These are phyloP conservation scores for Lates japonicus DNA, from an alignment of 2,797 vertebrate species.

Conservation along the genomic window DNA sequence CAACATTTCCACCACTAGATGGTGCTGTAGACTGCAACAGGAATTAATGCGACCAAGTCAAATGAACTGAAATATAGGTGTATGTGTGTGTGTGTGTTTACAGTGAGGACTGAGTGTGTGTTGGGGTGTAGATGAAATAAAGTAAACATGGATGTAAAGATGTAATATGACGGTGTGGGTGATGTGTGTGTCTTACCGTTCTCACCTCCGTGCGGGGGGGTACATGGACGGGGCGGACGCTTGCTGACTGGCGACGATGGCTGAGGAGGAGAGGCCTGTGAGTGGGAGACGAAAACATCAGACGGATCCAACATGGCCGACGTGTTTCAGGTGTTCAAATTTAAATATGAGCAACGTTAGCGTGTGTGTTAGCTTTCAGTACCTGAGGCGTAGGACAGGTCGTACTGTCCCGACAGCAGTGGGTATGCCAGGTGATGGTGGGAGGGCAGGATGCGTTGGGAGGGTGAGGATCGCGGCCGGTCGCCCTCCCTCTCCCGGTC, in stretches of 20 bases:
- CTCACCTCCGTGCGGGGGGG: slow-evolving; percentile 97
- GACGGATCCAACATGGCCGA: slow-evolving; percentile 6
- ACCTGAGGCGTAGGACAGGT: slow-evolving; percentile 95
- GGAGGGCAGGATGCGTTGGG: slow-evolving; percentile 93
- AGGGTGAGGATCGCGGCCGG: slow-evolving; percentile 92
- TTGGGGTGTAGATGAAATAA: background rate
- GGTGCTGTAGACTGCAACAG: background rate
- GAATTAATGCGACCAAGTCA: background rate
- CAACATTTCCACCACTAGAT: background rate
- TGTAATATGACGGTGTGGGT: too few species aligned
- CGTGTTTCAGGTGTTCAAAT: background rate
- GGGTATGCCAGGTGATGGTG: slow-evolving; percentile 97
- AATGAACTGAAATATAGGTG: background rate
- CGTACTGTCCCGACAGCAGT: slow-evolving; percentile 94
- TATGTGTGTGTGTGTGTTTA: background rate
- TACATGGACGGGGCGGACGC: slow-evolving; percentile 94
- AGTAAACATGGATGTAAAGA: background rate
- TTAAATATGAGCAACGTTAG: too few species aligned
- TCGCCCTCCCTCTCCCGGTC: slow-evolving; percentile 86
- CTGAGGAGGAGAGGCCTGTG: slow-evolving; percentile 94
- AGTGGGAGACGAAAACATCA: slow-evolving; percentile 57
- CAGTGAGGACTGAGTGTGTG: background rate
- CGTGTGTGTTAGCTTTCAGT: too few species aligned
- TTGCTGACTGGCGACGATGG: slow-evolving; percentile 98
- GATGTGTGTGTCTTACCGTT: slow-evolving; percentile 87